Base-by-base conservation (phyloP, 2,888 invertebrate genomes). In the Cyclophora punctaria region DNA sequence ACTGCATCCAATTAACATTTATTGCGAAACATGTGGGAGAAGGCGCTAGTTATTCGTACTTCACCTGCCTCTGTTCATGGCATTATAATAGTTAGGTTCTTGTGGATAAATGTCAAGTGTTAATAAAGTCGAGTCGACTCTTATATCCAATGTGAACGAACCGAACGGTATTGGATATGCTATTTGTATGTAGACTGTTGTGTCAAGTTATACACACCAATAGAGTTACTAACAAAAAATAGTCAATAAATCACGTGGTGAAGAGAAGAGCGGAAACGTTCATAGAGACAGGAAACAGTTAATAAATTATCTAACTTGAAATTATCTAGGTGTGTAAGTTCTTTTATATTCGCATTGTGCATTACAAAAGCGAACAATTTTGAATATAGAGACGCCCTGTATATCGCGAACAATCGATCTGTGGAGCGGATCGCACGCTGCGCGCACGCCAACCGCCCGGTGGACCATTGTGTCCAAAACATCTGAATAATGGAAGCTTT, bases 361-460 rank as follows among this genome's bases (percentile, higher is more conserved):
- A 55, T 61, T 63, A 82, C 76, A 83, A 83, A 77, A 77, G 80
- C 78, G 74, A 66, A 75, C 73, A 66, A 73, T 77, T 80, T 78
- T 74, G 79, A 82, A 83, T 80, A 78, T 75, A 79, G 44, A 75
- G 71, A 74, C 78, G 75, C 69, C 67, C 67, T 65, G 70, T 69
- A 75, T 78, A 79, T 83, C 73, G 75, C 76, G 74, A 79, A 83
- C 83, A 86, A 85, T 86, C 75, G 78, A 75, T 78, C 74, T 75
- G 69, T 68, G 73, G 67, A 66, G 67, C 63, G 78, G 80, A 77
- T 80, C 84, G 79, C 83, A 84, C 77, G 86, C 85, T 86, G 87
- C 79, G 87, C 81, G 78, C 73, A 78, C 85, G 83, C 79, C 71
- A 70, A 67, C 69, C 74, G 63, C 56, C 47, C 73, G 71, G 67